Conservation (phyloP, 2,888 invertebrate genomes). For the Agonopterix subpropinquella region DNA sequence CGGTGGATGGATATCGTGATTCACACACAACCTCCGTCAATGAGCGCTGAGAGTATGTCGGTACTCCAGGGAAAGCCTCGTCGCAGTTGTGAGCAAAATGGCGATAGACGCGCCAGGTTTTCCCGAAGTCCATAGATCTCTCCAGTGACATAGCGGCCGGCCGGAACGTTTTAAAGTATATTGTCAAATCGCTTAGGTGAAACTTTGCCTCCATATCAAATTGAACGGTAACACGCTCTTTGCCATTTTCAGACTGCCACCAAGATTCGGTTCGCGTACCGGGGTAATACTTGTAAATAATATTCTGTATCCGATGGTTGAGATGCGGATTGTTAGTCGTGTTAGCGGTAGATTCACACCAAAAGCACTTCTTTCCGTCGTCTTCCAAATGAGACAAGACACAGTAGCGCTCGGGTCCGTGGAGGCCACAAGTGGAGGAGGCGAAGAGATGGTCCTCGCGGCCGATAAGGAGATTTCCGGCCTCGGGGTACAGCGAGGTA, state of each 20-base stretch:
- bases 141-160: conserved; percentile 99
- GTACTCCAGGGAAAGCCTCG: conserved; percentile 89
- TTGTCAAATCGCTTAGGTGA: conserved; percentile 99
- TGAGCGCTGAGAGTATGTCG: conserved; percentile 80
- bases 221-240: conserved; percentile 93
- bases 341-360: conserved; percentile 90
- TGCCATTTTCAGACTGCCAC: conserved; percentile 99
- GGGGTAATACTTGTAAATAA: conserved; percentile 87
- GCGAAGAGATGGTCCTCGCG: conserved; percentile 90
- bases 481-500: conserved; percentile 97
- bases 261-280: conserved; percentile 86
- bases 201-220: conserved; percentile 99
- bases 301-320: conserved; percentile 94
- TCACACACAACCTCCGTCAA: conserved; percentile 97
- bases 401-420: conserved; percentile 90
- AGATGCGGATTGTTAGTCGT: conserved; percentile 79
- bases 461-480: conserved; percentile 99
- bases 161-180: conserved; percentile 98
- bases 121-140: conserved; percentile 95
- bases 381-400: conserved; percentile 97
- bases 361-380: conserved; percentile 96
- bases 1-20: conserved; percentile 94
- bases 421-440: conserved; percentile 96
- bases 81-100: conserved; percentile 98
- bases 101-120: conserved; percentile 96